Evolutionary conservation across 1,140 invertebrate genomes (phyloP), one percentile per base, ranked within the genome.

Genomic region (Phthorimaea operculella): DNA sequence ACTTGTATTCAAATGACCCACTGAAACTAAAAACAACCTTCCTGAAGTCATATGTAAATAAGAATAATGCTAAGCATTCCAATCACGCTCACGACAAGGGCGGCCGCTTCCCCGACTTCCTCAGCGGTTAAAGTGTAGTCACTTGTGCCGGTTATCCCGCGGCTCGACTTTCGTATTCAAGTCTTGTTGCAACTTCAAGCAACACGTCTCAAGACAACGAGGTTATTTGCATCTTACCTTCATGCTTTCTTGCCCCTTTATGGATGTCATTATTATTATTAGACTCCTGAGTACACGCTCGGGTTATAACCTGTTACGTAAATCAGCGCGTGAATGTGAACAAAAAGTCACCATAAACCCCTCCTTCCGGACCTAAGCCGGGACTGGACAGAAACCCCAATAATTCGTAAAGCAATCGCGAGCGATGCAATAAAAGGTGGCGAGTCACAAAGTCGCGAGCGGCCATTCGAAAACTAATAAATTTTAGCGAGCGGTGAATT

Each of bases 391-490:
- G 18, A 54, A 54, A 33, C 54, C 45, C 12, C 54, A 33, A 55
- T 55, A 55, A 55, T 55, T 55, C 54, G 33, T 49, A 55, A 34
- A 49, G 33, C 47, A 45, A 55, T 55, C 54, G 55, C 49, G 49
- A 47, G 47, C 59, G 51, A 17, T 55, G 59, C 63, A 68, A 66
- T 67, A 72, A 70, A 62, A 58, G 55, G 39, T 5, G 59, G 48
- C 63, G 62, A 68, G 61, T 68, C 65, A 59, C 65, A 62, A 52
- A 64, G 61, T 61, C 59, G 65, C 59, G 59, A 58, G 64, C 67
- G 69, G 67, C 69, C 64, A 73, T 74, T 73, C 64, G 64, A 67
- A 72, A 73, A 68, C 66, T 70, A 70, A 74, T 76, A 76, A 74
- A 76, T 76, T 74, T 73, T 63, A 63, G 55, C 66, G 66, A 64